A percentile compares a stretch with the other conserved stretches of the same genome.
These are phyloP conservation scores for Emys orbicularis DNA, from an alignment of 2,797 vertebrate species.

Conservation along the genomic window DNA sequence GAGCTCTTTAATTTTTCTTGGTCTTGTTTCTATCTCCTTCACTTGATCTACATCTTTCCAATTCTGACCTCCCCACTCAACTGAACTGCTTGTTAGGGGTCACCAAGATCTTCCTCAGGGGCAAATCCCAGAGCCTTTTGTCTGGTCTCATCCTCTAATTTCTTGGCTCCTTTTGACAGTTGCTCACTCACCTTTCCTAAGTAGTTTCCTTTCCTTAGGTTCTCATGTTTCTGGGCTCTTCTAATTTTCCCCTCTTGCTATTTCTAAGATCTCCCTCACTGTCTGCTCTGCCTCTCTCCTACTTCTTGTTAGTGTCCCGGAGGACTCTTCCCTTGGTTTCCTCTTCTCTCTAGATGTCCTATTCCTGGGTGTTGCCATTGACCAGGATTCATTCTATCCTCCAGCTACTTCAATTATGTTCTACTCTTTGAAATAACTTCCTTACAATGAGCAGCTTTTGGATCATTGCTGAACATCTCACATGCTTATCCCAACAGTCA, in stretches of 20 bases:
- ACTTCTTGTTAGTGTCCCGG: neutral
- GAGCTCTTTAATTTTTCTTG: neutral
- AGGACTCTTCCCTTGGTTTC: neutral
- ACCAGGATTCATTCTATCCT: neutral
- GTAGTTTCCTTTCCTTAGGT: neutral
- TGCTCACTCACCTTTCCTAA: neutral
- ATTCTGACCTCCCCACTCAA: neutral
- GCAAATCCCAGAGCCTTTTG: slow-evolving; percentile 1
- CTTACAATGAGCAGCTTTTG: neutral
- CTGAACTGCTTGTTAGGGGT: neutral
- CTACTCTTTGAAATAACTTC: neutral
- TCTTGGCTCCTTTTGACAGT: neutral
- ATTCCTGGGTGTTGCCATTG: neutral
- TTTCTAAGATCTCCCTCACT: neutral
- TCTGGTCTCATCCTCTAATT: neutral
- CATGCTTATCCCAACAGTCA: neutral
- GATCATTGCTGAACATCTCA: neutral
- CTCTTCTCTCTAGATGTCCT: neutral
- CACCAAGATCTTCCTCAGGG: neutral
- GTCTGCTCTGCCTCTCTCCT: neutral
- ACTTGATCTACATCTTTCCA: neutral
- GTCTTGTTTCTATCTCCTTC: neutral
- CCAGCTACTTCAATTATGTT: neutral
- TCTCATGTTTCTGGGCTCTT: neutral
- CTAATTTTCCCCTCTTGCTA: neutral